phyloP scores from a whole-genome alignment of 2,888 invertebrate species.

The Melipona beecheii region DNA sequence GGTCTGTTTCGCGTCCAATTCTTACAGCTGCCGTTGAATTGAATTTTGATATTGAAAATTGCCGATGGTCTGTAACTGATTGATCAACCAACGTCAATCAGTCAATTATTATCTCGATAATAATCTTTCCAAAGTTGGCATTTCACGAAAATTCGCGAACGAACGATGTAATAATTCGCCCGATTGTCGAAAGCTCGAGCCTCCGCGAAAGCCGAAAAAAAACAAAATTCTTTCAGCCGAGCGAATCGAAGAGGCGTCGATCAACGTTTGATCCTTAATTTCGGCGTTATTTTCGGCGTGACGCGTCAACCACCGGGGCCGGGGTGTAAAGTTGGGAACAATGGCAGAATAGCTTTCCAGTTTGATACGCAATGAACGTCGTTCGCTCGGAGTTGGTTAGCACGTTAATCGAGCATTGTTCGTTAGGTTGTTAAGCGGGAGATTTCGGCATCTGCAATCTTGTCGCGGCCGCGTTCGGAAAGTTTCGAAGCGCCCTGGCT shows the following conservation, averaged over 20 bases:
- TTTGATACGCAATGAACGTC: not conserved
- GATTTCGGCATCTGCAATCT: constrained; percentile 57
- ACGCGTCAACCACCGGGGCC: not conserved
- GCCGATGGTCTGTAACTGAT: too few relatives aligned
- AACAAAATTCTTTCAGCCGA: not conserved
- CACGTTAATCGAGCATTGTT: constrained; percentile 53
- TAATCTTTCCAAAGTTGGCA: too few relatives aligned
- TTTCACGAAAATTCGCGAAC: too few relatives aligned
- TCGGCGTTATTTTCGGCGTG: not conserved
- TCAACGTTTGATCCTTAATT: not conserved
- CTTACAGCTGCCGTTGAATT: not conserved
- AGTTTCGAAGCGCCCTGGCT: constrained; percentile 48
- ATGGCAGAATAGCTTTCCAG: not conserved
- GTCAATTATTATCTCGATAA: too few relatives aligned
- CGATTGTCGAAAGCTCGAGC: too few relatives aligned
- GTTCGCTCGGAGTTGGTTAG: not conserved
- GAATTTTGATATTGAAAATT: too few relatives aligned
- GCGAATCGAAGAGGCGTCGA: not conserved
- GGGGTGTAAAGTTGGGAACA: not conserved
- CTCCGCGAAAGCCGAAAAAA: not conserved
- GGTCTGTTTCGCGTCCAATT: not conserved
- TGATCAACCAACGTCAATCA: too few relatives aligned
- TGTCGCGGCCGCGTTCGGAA: constrained; percentile 59
- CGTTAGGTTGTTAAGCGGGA: constrained; percentile 43
- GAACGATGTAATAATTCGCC: too few relatives aligned